Percentiles rank a stretch among this genome's conserved stretches.
Conservation (phyloP, 2,888 invertebrate species). For the Agonopterix arenella region DNA sequence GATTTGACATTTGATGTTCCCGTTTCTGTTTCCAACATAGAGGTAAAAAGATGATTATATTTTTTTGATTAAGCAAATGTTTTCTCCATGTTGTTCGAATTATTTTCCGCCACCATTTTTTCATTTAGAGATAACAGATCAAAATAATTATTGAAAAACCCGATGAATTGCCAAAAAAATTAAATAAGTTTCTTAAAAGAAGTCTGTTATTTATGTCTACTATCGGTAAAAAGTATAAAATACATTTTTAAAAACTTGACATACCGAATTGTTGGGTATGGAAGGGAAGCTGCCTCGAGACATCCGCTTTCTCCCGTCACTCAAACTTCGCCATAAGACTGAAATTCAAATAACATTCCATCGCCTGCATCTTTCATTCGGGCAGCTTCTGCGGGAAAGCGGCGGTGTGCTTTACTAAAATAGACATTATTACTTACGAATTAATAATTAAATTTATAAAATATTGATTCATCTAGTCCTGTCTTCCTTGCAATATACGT, state of each 20-base stretch:
- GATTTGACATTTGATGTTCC: background rate
- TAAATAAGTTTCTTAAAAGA: too few relatives aligned
- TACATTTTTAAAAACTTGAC: too few relatives aligned
- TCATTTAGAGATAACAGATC: too few relatives aligned
- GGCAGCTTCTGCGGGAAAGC: slow-evolving; percentile 14
- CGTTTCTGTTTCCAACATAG: too few relatives aligned
- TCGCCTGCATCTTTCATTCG: slow-evolving; percentile 16
- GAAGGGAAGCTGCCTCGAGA: slow-evolving; percentile 5
- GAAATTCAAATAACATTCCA: slow-evolving; percentile 44
- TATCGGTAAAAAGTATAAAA: too few relatives aligned
- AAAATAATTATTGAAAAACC: too few relatives aligned
- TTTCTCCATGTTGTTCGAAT: too few relatives aligned
- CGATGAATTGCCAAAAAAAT: too few relatives aligned
- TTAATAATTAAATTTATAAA: slow-evolving; percentile 4
- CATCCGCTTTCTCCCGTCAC: slow-evolving; percentile 8
- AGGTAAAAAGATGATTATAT: background rate
- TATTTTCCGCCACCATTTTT: too few relatives aligned
- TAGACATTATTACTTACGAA: slow-evolving; percentile 1
- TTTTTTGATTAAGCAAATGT: too few relatives aligned
- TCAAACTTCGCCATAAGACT: slow-evolving; percentile 29
- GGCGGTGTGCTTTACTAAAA: slow-evolving; percentile 22
- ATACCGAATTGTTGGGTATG: slow-evolving; percentile 1
- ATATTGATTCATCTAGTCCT: slow-evolving; percentile 52
- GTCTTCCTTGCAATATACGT: slow-evolving; percentile 45
- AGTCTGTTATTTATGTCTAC: too few relatives aligned